Evolutionary conservation across 2,113 vertebrate species (phyloP).

Genomic region (Taxidea taxus): DNA sequence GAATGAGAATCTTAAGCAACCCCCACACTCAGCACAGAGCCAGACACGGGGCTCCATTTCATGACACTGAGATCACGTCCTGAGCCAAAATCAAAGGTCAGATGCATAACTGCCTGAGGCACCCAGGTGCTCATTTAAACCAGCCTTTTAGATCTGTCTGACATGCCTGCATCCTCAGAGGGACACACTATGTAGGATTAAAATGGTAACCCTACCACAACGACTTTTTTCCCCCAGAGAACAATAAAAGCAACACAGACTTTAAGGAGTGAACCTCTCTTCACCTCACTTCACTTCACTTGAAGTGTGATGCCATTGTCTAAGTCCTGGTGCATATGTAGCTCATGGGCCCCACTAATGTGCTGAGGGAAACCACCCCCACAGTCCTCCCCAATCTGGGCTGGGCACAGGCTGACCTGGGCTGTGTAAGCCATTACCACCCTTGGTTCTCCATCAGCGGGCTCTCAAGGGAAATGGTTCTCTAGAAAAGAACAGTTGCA

Average conservation of each 20-base stretch:
- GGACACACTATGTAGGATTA: not conserved
- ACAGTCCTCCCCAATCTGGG: accelerated
- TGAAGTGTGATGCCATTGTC: accelerated
- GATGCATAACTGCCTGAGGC: not conserved
- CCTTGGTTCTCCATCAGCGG: not conserved
- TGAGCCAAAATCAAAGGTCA: not conserved
- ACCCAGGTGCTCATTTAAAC: not conserved
- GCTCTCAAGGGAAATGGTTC: not conserved
- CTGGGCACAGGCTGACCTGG: not conserved
- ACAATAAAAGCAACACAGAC: not conserved
- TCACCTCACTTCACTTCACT: no score
- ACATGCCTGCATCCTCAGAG: not conserved
- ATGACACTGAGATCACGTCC: not conserved
- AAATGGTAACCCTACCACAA: not conserved
- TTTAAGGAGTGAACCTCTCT: not conserved
- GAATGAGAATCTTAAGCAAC: not conserved
- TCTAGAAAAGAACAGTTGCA: not conserved
- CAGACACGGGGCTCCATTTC: not conserved
- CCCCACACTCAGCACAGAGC: not conserved
- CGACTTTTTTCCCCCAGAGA: not conserved
- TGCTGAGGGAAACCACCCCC: not conserved
- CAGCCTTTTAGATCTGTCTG: not conserved
- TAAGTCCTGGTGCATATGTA: no score
- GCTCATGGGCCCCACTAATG: accelerated
- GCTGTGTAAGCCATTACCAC: no score